A percentile compares a stretch with the other conserved stretches of the same genome.
These are phyloP conservation scores for Montipora cactus DNA, from an alignment of 64 coral and sea anemone species.

Conservation along the genomic window DNA sequence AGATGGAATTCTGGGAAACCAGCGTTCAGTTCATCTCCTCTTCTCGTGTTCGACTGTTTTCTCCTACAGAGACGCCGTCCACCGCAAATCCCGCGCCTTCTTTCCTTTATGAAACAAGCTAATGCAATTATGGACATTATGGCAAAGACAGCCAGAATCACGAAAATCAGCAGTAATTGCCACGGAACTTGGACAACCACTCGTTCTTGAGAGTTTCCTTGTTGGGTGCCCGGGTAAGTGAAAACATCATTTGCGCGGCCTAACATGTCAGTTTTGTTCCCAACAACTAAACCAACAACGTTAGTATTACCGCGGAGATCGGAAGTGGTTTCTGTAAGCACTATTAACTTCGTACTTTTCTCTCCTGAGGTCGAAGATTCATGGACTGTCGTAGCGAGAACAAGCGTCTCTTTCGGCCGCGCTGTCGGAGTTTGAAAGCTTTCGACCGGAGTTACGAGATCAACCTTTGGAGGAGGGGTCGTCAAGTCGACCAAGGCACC, in stretches of 20 bases:
- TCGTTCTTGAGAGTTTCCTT: not conserved
- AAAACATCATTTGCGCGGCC: not conserved
- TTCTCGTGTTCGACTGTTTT: too few relatives aligned
- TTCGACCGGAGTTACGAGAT: too few relatives aligned
- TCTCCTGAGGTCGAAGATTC: too few relatives aligned
- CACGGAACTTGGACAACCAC: not conserved
- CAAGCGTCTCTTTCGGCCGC: too few relatives aligned
- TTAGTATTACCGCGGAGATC: too few relatives aligned
- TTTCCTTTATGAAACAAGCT: not conserved
- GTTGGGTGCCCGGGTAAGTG: not conserved
- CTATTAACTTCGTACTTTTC: too few relatives aligned
- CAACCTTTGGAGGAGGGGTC: too few relatives aligned
- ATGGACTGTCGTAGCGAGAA: too few relatives aligned
- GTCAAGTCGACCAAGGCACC: not conserved
- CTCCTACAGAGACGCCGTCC: not conserved
- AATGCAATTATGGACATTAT: not conserved
- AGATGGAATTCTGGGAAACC: conserved; percentile 4
- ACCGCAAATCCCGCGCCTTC: not conserved
- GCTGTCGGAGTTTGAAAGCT: too few relatives aligned
- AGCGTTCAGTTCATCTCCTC: not conserved
- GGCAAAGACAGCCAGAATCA: not conserved
- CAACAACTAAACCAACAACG: too few relatives aligned
- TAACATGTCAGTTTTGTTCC: not conserved
- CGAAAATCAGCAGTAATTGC: not conserved
- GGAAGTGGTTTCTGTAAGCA: too few relatives aligned